Percentiles rank a stretch among this genome's conserved stretches.
Conservation (phyloP, 1,140 invertebrate genomes). For the Heliconius hewitsoni region DNA sequence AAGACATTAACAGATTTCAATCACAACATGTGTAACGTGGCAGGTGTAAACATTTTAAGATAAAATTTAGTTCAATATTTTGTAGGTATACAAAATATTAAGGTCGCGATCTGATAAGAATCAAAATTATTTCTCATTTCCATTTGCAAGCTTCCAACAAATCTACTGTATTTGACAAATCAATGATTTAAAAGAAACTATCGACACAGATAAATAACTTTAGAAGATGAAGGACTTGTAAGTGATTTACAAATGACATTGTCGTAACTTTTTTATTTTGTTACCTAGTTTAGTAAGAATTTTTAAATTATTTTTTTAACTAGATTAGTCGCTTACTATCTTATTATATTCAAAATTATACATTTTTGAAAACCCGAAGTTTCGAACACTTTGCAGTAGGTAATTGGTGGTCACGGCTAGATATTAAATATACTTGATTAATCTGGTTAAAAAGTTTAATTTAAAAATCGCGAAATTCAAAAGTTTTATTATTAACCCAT, state of each 20-base stretch:
- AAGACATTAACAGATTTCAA: not conserved
- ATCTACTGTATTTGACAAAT: not conserved
- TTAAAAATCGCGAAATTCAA: no score
- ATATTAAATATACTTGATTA: no score
- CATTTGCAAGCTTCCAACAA: not conserved
- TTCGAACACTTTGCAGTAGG: no score
- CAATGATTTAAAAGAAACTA: not conserved
- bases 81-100: conserved; percentile 5
- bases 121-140: conserved; percentile 17
- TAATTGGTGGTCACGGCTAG: no score
- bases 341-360: no score
- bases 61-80: not conserved
- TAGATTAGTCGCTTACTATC: no score
- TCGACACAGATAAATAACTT: not conserved
- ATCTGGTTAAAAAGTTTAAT: no score
- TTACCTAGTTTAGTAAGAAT: no score
- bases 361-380: no score
- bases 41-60: not conserved
- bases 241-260: not conserved
- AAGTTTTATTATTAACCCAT: not conserved
- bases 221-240: not conserved
- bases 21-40: not conserved
- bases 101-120: conserved; percentile 27
- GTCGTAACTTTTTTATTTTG: not conserved
- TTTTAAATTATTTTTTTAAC: no score